Evolutionary conservation across 2,797 vertebrate genomes (phyloP), one percentile per base, ranked within the genome.

Genomic region (Gastrophryne carolinensis): DNA sequence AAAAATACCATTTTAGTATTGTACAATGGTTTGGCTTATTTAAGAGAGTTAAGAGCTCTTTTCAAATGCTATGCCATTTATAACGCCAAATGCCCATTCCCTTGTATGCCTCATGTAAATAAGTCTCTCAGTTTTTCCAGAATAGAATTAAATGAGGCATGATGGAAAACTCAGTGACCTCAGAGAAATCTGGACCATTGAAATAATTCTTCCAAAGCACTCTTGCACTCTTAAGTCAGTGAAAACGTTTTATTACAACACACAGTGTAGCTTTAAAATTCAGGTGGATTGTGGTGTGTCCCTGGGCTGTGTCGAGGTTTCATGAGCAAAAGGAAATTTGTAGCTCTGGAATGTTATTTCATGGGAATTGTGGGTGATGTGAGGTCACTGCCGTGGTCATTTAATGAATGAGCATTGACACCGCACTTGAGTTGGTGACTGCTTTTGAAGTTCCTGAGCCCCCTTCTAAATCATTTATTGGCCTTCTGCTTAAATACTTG

Each of bases 151-250:
- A 83, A 80, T 56, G 54, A 41, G 39, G 65, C 81, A 77, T 81
- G 81, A 80, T 72, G 70, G 65, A 50, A 71, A 82, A 80, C 81
- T 79, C 76, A 69, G 62, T 82, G 84, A 81, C 81, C 79, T 77
- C 30, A 81, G 75, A 77, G 80, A 84, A 85, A 84, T 72, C 62
- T 81, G 77, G 78, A 80, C 76, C 70, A 49, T 23, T 1, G 1
- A 75, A 68, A 65, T 70, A 80, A 82, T 82, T 86, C 63, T 79
- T 86, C 84, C 79, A 81, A 78, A 85, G 72, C 62, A 24, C 60
- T 26, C 79, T 68, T 57, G 79, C 79, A 66, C 54, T 78, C 75
- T 81, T 83, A 79, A 81, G 65, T 79, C 83, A 80, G 75, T 80
- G 82, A 82, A 81, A 80, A 73, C 26, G 56, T 82, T 81, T 83